phyloP scores from a whole-genome alignment of 2,888 invertebrate species.

The Volucella inanis region DNA sequence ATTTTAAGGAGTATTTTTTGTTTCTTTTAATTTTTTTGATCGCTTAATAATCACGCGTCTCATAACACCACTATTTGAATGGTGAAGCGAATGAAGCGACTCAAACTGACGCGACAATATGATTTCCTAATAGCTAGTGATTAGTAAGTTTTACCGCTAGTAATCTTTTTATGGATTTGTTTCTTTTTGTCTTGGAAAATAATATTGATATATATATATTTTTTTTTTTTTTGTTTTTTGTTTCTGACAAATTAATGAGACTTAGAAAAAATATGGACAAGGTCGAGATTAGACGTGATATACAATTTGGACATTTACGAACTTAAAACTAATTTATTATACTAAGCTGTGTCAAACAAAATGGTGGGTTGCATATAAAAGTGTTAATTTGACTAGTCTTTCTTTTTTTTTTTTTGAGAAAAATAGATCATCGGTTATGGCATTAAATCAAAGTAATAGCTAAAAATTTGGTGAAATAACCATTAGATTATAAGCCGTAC shows the following conservation, averaged over 20 bases:
- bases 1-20: not conserved
- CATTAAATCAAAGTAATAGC: too few species aligned
- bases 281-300: conserved; percentile 8
- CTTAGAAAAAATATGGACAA: conserved; percentile 5
- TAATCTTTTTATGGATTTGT: not conserved
- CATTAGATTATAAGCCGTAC: too few species aligned
- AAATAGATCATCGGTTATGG: too few species aligned
- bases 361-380: too few species aligned
- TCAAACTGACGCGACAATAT: not conserved
- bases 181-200: not conserved
- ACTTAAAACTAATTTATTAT: too few species aligned
- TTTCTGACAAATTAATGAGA: conserved; percentile 13
- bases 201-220: not conserved
- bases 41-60: conserved; percentile 50
- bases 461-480: too few species aligned
- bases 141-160: conserved; percentile 37
- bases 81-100: too few species aligned
- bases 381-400: too few species aligned
- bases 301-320: too few species aligned
- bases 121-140: conserved; percentile 36
- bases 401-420: too few species aligned
- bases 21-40: conserved; percentile 17
- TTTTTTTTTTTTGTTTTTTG: not conserved
- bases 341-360: too few species aligned
- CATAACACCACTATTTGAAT: conserved; percentile 38